phyloP scores from a whole-genome alignment of 2,797 vertebrate genomes.

The Propithecus deckenii region DNA sequence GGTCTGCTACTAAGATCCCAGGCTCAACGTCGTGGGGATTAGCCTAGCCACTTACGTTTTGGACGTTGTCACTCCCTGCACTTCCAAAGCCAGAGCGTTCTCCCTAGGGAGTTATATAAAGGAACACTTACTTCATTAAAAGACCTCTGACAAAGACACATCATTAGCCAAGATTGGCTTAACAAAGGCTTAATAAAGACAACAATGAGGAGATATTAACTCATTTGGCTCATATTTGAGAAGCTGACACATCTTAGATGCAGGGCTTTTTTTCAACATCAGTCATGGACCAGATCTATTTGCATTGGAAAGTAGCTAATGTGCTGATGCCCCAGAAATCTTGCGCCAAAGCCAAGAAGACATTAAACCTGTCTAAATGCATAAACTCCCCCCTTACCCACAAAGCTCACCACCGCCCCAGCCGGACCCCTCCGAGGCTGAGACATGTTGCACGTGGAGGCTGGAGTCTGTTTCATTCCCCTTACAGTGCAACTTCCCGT shows the following conservation, averaged over 20 bases:
- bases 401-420: background rate
- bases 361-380: constrained; percentile 19
- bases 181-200: constrained; percentile 69
- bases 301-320: constrained; percentile 60
- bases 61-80: background rate
- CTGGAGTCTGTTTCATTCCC: background rate
- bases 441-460: background rate
- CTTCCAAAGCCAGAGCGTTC: constrained; percentile 59
- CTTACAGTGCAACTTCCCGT: constrained; percentile 47
- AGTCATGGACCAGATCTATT: constrained; percentile 58
- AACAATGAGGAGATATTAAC: constrained; percentile 52
- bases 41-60: constrained; percentile 19
- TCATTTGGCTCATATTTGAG: constrained; percentile 70
- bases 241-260: constrained; percentile 51
- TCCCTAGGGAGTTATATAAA: constrained; percentile 56
- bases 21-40: background rate
- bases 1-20: background rate
- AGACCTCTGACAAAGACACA: constrained; percentile 67
- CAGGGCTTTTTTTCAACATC: constrained; percentile 37
- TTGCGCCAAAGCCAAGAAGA: constrained; percentile 56
- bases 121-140: constrained; percentile 73
- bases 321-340: constrained; percentile 39
- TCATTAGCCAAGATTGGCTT: constrained; percentile 66
- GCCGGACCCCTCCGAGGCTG: constrained; percentile 40
- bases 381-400: background rate